Conservation (phyloP, 1,140 invertebrate species). For the Brachionus rotundiformis region DNA sequence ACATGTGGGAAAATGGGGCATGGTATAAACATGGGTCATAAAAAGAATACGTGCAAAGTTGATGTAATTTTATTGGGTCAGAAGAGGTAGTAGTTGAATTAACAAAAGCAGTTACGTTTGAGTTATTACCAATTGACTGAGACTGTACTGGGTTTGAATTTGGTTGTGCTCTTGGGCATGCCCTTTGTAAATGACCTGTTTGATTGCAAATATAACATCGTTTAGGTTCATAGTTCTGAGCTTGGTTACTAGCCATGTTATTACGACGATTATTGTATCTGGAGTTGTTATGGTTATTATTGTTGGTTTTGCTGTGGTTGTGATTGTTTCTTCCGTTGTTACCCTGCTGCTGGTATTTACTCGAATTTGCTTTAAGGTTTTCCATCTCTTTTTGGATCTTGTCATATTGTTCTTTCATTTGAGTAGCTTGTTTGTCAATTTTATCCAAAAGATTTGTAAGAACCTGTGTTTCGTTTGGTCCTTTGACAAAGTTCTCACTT, state of each 20-base stretch:
- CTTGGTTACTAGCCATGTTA: background rate
- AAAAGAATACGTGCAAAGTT: constrained; percentile 25
- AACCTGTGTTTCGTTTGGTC: background rate
- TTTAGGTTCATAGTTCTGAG: background rate
- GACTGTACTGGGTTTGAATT: background rate
- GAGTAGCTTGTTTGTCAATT: background rate
- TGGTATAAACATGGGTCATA: constrained; percentile 28
- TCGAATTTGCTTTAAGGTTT: background rate
- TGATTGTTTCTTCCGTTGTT: background rate
- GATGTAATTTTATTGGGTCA: constrained; percentile 1
- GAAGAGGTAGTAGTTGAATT: background rate
- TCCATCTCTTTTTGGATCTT: constrained; percentile 15
- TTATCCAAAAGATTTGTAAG: background rate
- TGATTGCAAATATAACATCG: constrained; percentile 20
- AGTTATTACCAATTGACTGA: background rate
- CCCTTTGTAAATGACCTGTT: background rate
- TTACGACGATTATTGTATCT: background rate
- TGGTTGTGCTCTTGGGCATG: background rate
- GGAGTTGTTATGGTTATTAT: background rate
- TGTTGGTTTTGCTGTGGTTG: background rate
- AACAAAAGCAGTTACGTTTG: background rate
- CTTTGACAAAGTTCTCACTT: background rate
- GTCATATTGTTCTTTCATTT: constrained; percentile 31
- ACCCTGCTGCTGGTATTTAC: background rate
- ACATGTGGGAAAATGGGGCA: background rate